Evolutionary conservation across 2,888 invertebrate genomes (phyloP), one percentile per base, ranked within the genome.

Genomic region (Pyrgus malvae): DNA sequence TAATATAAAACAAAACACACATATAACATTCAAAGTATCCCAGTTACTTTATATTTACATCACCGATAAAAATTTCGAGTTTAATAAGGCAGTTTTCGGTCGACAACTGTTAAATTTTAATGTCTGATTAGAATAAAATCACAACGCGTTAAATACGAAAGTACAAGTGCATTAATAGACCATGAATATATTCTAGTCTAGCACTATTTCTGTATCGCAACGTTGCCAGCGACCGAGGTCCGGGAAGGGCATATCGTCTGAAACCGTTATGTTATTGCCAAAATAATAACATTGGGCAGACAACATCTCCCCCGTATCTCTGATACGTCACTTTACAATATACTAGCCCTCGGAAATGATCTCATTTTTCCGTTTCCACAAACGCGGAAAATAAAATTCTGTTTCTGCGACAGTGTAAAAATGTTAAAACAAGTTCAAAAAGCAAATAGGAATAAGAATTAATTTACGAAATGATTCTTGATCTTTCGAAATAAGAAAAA

Each of bases 251-350:
- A 38, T 19, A 50, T 45, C 40, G 40, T 54, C 46, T 46, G 16
- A 16, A 51, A 21, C 23, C 49, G 41, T 23, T 23, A 53, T 21
- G 17, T 23, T 29, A 80, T 80, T 81, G 76, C 78, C 77, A 80
- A 80, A 81, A 81, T 80, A 78, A 77, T 77, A 79, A 73, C 66
- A 70, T 58, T 45, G 67, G 74, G 66, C 68, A 73, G 70, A 76
- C 70, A 75, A 68, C 70, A 64, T 38, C 42, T 49, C 35, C 48
- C 49, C 37, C 44, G 48, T 41, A 57, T 45, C 29, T 1, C 27
- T 35, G n/a, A n/a, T 38, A 48, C 38, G 16, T 51, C 27, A 44
- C 42, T 44, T 19, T 14, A 37, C 42, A 51, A 37, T 50, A 35
- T 50, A 51, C 49, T 12, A 37, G 19, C 8, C n/a, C 14, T 3